Evolutionary conservation across 2,888 invertebrate species (phyloP), one percentile per base, ranked within the genome.

Genomic region (Hypena proboscidalis): DNA sequence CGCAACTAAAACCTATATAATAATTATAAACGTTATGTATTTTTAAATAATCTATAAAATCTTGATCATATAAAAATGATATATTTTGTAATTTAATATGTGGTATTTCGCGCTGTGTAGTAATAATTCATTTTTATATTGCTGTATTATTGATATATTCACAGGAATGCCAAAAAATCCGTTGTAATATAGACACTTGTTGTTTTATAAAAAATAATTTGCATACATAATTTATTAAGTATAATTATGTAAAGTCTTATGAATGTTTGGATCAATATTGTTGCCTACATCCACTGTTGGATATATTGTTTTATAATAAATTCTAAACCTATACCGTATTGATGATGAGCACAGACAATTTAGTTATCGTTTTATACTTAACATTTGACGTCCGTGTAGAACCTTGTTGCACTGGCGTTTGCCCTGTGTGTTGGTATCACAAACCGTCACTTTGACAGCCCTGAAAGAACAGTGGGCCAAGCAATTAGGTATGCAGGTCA

Each of bases 221-320:
- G 57, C 61, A 38, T 32, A 37, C 7, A 32, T 62, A 29, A 34
- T 45, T 34, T 41, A 37, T 49, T 51, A 49, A 36, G 40, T 51
- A 44, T 46, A 49, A 32, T 10, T 53, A 27, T n/a, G n/a, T n/a
- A 35, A 53, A 51, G 33, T 54, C 63, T 67, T 62, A 62, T 67
- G 64, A 62, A 67, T 51, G 40, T 67, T 66, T 58, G 64, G 50
- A 67, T 46, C 46, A 48, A 62, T 62, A 58, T 58, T 66, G 36
- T 58, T 62, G 53, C 48, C 53, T 66, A 53, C 42, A 42, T 42
- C 48, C 49, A 51, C 30, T 65, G 38, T 66, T 66, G 63, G 48
- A 58, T 35, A 34, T 38, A 38, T 41, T 52, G 34, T 60, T 62
- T 52, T 46, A 48, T 30, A 37, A 42, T 34, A 47, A 31, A 65